phyloP scores from a whole-genome alignment of 2,113 vertebrate genomes.

The Odocoileus hemionus region DNA sequence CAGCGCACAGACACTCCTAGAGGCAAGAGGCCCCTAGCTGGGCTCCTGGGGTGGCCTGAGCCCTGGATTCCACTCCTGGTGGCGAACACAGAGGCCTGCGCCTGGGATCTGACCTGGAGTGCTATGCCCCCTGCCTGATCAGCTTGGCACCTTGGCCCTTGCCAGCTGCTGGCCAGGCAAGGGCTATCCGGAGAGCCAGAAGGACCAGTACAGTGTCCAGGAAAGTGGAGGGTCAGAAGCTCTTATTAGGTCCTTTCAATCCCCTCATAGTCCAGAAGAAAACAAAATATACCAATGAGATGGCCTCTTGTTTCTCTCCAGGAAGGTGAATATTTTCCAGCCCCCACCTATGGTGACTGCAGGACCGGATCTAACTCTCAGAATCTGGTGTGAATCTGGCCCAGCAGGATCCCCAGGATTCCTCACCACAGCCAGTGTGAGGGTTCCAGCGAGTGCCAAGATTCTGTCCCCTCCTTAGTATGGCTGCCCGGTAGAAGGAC shows the following conservation, averaged over 20 bases:
- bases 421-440: too few species aligned
- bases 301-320: neutral
- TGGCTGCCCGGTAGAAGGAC: neutral
- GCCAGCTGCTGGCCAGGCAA: neutral
- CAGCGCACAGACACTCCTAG: neutral
- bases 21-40: neutral
- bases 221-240: neutral
- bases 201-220: neutral
- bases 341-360: accelerated
- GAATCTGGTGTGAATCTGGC: neutral
- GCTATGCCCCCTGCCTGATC: too few species aligned
- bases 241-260: neutral
- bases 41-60: neutral
- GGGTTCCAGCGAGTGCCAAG: neutral
- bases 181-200: neutral
- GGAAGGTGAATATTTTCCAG: too few species aligned
- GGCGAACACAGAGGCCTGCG: neutral
- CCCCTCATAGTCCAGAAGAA: neutral
- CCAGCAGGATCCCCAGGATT: neutral
- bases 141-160: neutral
- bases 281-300: neutral
- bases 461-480: neutral
- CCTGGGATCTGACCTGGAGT: neutral
- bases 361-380: accelerated
- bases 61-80: too few species aligned